Evolutionary conservation across 2,888 invertebrate species (phyloP), one percentile per base, ranked within the genome.

Genomic region (Kryphioiulus occultus): DNA sequence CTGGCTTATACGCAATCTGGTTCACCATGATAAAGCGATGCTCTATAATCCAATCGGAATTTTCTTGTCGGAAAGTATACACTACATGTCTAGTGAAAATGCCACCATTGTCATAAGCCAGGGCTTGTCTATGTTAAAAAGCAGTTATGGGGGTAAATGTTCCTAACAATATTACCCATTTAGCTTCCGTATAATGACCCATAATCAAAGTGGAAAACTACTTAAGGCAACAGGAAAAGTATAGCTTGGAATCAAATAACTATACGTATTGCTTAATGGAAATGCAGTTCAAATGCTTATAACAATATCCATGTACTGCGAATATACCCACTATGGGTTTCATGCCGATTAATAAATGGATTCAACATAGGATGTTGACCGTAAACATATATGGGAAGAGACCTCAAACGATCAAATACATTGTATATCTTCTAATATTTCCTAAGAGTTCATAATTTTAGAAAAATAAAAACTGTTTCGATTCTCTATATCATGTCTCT

Each of bases 121-220:
- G 19, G 22, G n/a, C n/a, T n/a, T 22, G 59, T 59, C n/a, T 22
- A 59, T 22, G 59, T 59, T 22, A 59, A n/a, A 12, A 59, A 59
- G 7, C 4, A n/a, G 59, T 59, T 59, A 1, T 59, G 59, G 59
- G 7, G 22, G 59, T 59, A 59, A 59, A 22, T 59, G 59, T 59
- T 59, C 22, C 59, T 59, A 59, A 59, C 59, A 59, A 59, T 59
- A 59, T 59, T 59, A 59, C 59, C 59, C 59, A n/a, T 22, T 59
- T 59, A 22, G n/a, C 59, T 59, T 59, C 3, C 59, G n/a, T n/a
- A n/a, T 59, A 59, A 59, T 22, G 9, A 59, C 22, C 59, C n/a
- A 59, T 59, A 59, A 59, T 59, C 22, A 22, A 9, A 59, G 59
- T 22, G 22, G n/a, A 22, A n/a, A 59, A 59, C 59, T n/a, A 59